Conservation (phyloP, 1,140 invertebrate species). For the Yoshiicerus persimilis region DNA sequence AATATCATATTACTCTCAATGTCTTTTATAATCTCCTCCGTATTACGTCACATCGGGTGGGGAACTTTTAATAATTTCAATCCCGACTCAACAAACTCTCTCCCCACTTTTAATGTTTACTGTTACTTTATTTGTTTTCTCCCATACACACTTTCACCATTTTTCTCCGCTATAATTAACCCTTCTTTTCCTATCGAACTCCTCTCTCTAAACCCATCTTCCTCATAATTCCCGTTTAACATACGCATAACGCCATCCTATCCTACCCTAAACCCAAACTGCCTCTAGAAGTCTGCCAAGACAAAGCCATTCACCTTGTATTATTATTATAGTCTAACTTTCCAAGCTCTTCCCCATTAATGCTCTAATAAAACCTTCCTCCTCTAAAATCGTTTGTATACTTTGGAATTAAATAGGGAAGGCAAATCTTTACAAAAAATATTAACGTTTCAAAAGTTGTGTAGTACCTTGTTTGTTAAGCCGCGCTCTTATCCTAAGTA, state of each 20-base stretch:
- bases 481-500: neutral
- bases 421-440: neutral
- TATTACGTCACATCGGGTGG: neutral
- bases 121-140: neutral
- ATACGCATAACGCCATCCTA: neutral
- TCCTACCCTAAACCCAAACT: neutral
- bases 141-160: neutral
- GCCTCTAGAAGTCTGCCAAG: too few relatives aligned
- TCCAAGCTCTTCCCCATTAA: neutral
- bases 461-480: neutral
- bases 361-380: neutral
- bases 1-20: neutral
- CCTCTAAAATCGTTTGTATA: neutral
- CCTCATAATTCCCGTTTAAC: neutral
- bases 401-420: neutral
- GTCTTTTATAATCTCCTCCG: constrained; percentile 11
- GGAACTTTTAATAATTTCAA: constrained; percentile 40
- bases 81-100: neutral
- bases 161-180: neutral
- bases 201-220: neutral
- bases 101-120: neutral
- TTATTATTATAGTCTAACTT: neutral
- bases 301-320: neutral
- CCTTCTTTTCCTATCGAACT: neutral
- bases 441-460: neutral